phyloP scores from a whole-genome alignment of 2,888 invertebrate genomes.

The Diadegma fenestrale region DNA sequence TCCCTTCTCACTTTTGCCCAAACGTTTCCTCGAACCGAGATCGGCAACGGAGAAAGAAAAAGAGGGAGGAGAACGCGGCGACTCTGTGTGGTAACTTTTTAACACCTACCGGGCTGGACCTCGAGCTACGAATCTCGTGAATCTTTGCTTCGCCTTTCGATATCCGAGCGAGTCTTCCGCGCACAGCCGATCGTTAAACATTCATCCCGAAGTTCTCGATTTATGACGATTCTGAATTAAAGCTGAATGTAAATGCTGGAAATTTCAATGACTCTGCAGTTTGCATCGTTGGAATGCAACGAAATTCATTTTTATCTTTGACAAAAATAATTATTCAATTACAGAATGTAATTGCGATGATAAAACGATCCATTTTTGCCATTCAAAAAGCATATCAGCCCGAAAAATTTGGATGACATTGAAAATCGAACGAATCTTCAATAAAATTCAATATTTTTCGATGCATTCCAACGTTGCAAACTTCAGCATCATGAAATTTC shows the following conservation, averaged over 20 bases:
- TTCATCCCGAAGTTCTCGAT: not conserved
- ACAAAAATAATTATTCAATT: no score
- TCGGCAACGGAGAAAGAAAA: constrained; percentile 45
- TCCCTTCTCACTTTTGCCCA: constrained; percentile 21
- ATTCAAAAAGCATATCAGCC: no score
- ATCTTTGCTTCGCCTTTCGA: not conserved
- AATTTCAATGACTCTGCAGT: no score
- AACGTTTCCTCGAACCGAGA: constrained; percentile 46
- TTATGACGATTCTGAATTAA: not conserved
- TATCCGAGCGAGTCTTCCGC: not conserved
- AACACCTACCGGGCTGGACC: constrained; percentile 50
- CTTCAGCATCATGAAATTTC: no score
- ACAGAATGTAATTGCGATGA: no score
- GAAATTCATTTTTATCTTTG: no score
- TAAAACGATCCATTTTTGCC: no score
- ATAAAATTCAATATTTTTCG: no score
- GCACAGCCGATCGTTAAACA: not conserved
- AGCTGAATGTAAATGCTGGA: not conserved
- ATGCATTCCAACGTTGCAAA: no score
- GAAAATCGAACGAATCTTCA: no score
- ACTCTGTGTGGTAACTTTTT: constrained; percentile 56
- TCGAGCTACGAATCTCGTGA: constrained; percentile 6
- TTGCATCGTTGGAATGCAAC: no score
- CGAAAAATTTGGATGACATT: no score
- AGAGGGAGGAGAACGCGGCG: constrained; percentile 16